Evolutionary conservation across 2,797 vertebrate genomes (phyloP), one percentile per base, ranked within the genome.

Genomic region (Hirundo rustica): DNA sequence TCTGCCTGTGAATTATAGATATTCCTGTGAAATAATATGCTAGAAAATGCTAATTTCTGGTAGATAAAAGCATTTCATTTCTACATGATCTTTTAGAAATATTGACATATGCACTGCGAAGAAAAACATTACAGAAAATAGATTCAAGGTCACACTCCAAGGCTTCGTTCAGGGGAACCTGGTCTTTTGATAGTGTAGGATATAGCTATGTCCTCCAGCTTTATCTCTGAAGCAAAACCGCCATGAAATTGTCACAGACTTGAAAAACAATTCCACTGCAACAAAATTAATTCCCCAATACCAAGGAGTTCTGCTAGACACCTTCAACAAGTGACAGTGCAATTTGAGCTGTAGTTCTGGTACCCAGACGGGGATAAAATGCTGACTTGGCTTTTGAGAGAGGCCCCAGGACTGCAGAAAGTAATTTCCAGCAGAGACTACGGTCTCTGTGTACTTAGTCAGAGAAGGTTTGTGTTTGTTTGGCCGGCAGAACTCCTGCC

Each of bases 351-450:
- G 0, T 71, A 61, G 34, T 54, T 95, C 57, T 94, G 78, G 84
- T 94, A 91, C 75, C 75, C 81, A 91, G 77, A 79, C 17, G 0
- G 2, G 36, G 45, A 32, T 29, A 92, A 95, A 93, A 85, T 74
- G 94, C 92, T 94, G 95, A 96, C 67, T 92, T 85, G 78, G 78
- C 89, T 91, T 83, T 85, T 68, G 77, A 88, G 86, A 92, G 93
- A 91, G 94, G 78, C 91, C 88, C 68, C 19, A 0, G 50, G 47
- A 80, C 65, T 91, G 72, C 72, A 93, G 57, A 93, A 82, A 89
- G 61, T 58, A 70, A 71, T 91, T 96, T 96, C 78, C 92, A 93
- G 77, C 81, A 88, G 72, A 54, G 74, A 85, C 25, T 54, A 91
- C 0, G 0, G 72, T 89, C 94, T 92, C 74, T 77, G 30, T 65